phyloP scores from a whole-genome alignment of 35 echinoderm and acorn worm species.

The Eucidaris tribuloides region DNA sequence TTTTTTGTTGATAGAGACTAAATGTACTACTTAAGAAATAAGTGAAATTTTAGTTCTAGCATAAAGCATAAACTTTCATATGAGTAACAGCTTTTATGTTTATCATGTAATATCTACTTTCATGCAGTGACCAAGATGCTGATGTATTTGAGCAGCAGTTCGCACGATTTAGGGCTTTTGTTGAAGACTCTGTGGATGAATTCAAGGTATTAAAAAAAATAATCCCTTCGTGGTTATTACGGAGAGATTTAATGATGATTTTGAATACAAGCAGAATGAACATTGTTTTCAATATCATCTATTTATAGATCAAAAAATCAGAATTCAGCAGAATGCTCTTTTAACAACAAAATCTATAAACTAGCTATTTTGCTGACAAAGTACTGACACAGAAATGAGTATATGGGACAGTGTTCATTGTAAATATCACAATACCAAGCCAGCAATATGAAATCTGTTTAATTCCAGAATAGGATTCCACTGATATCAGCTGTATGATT shows the following conservation, averaged over 20 bases:
- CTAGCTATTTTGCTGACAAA: no score
- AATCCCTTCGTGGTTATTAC: neutral
- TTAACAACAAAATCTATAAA: neutral
- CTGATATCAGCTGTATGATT: no score
- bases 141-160: conserved; percentile 69
- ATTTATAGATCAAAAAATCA: neutral
- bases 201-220: conserved; percentile 46
- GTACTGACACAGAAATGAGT: no score
- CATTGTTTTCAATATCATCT: no score
- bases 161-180: conserved; percentile 38
- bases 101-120: neutral
- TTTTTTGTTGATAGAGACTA: neutral
- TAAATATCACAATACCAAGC: neutral
- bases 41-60: neutral
- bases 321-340: neutral
- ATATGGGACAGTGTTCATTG: no score
- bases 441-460: neutral
- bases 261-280: neutral
- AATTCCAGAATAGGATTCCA: no score
- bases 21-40: neutral
- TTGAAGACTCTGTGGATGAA: conserved; percentile 43
- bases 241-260: neutral
- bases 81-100: neutral
- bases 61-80: neutral
- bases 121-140: conserved; percentile 57